phyloP scores from a whole-genome alignment of 2,797 vertebrate species.

The Peromyscus melanophrys region DNA sequence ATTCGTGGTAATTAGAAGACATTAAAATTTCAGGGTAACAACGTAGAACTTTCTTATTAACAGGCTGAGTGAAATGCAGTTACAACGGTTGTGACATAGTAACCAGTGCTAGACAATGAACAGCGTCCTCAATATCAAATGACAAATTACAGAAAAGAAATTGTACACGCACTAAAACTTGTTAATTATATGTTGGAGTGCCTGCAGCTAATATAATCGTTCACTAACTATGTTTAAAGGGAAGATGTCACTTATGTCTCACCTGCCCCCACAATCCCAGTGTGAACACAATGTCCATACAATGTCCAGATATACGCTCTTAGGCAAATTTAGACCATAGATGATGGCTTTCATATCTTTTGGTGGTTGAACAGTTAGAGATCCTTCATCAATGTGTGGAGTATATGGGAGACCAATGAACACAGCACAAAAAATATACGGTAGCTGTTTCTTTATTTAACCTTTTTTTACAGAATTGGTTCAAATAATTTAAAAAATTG shows the following conservation, averaged over 20 bases:
- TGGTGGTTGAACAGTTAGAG: not conserved
- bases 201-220: not conserved
- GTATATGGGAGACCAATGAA: not conserved
- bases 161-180: not conserved
- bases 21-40: not conserved
- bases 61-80: not conserved
- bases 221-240: not conserved
- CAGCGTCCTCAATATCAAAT: not conserved
- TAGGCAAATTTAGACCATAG: not conserved
- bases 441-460: not conserved
- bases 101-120: not conserved
- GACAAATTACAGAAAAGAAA: not conserved
- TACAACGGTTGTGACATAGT: not conserved
- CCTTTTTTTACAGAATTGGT: not conserved
- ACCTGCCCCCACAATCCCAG: not conserved
- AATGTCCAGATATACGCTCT: not conserved
- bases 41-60: not conserved
- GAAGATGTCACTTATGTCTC: too few relatives aligned
- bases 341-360: not conserved
- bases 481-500: conserved; percentile 38
- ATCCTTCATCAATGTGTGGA: not conserved
- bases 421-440: not conserved
- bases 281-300: not conserved
- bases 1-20: not conserved
- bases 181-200: not conserved